Percentiles rank a stretch among this genome's conserved stretches.
Evolutionary conservation across 1,140 invertebrate species (phyloP).

Genomic region (Macrobrachium rosenbergii): DNA sequence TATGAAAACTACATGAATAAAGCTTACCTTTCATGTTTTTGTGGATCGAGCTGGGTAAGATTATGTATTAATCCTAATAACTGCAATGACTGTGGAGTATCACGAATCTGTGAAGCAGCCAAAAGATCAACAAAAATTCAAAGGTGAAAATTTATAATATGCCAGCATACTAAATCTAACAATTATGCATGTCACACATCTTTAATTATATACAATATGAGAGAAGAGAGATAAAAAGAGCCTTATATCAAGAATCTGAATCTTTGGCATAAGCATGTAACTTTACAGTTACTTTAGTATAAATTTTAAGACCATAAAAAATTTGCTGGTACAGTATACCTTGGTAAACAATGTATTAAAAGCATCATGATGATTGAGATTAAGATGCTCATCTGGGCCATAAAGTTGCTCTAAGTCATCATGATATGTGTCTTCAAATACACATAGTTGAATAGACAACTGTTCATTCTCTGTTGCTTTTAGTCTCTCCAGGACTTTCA

Average conservation of each 20-base stretch:
- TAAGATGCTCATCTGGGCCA: slow-evolving; percentile 34
- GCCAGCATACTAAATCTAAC: too few species aligned
- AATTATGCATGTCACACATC: too few species aligned
- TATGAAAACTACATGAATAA: background rate
- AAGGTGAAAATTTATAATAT: background rate
- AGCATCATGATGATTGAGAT: slow-evolving; percentile 47
- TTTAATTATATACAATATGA: too few species aligned
- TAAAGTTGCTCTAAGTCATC: slow-evolving; percentile 48
- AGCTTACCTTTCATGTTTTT: slow-evolving; percentile 32
- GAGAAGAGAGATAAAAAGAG: too few species aligned
- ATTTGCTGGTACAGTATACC: background rate
- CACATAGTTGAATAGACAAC: slow-evolving; percentile 36
- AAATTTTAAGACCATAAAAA: background rate
- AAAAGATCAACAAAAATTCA: background rate
- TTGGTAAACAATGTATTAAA: slow-evolving; percentile 49
- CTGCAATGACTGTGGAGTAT: slow-evolving; percentile 49
- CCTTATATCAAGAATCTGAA: too few species aligned
- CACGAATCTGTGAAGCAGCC: slow-evolving; percentile 16
- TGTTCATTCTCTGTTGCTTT: slow-evolving; percentile 15
- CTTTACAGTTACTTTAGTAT: background rate
- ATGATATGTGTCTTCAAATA: slow-evolving; percentile 41
- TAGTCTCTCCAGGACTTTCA: slow-evolving; percentile 32
- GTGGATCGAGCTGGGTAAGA: slow-evolving; percentile 32
- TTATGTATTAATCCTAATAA: slow-evolving; percentile 38
- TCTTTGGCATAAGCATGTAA: slow-evolving; percentile 2